Evolutionary conservation across 2,797 vertebrate species (phyloP).

Genomic region (Mastacembelus armatus): DNA sequence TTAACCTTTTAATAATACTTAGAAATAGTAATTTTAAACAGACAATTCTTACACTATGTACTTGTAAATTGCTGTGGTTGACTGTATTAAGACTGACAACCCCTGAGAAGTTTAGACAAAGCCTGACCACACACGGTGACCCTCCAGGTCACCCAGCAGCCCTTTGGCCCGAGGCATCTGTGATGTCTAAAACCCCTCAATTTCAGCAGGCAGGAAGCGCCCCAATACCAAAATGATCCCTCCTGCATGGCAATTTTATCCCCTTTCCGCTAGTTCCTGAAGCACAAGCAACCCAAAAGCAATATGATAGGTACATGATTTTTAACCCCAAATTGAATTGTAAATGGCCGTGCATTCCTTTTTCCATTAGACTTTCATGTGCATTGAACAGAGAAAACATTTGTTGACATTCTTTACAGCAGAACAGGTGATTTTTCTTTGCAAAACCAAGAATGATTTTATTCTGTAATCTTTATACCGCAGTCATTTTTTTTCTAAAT

Average conservation of each 20-base stretch:
- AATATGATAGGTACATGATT: constrained; percentile 27
- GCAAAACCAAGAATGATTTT: too few relatives aligned
- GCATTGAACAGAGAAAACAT: too few relatives aligned
- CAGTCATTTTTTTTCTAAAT: too few relatives aligned
- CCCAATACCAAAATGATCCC: constrained; percentile 57
- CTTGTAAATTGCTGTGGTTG: neutral
- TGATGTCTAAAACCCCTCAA: constrained; percentile 53
- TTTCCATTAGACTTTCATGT: too few relatives aligned
- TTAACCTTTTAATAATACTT: neutral
- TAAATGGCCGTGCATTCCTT: too few relatives aligned
- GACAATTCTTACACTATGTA: neutral
- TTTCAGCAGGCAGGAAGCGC: constrained; percentile 55
- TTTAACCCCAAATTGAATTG: constrained; percentile 46
- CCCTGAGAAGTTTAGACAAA: constrained; percentile 36
- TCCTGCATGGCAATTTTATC: constrained; percentile 53
- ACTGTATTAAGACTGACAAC: constrained; percentile 16
- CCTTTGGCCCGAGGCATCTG: constrained; percentile 45
- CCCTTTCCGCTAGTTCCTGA: constrained; percentile 43
- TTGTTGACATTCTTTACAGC: too few relatives aligned
- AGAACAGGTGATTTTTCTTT: too few relatives aligned
- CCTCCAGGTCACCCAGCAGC: constrained; percentile 37
- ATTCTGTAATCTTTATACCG: too few relatives aligned
- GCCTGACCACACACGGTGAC: constrained; percentile 50
- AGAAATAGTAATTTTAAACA: neutral
- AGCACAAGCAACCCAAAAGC: constrained; percentile 39